Evolutionary conservation across 2,888 invertebrate species (phyloP), one percentile per base, ranked within the genome.

Genomic region (Tromatobia lineatoria): DNA sequence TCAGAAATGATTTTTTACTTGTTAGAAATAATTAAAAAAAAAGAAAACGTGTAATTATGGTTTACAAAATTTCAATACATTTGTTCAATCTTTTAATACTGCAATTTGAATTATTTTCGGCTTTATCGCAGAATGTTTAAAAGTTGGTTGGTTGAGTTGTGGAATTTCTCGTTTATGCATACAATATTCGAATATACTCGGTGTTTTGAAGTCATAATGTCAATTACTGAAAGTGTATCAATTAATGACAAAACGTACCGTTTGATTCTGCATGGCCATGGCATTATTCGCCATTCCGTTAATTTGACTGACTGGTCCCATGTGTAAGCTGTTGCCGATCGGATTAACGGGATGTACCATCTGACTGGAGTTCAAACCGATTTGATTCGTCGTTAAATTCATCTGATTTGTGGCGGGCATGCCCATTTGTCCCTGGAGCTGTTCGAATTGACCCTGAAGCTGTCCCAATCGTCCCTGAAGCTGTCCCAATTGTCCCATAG

Each of bases 181-280:
- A 7, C 34, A 38, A 8, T 38, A 38, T 38, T 38, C 34, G 10
- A 38, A 38, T 38, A 10, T 38, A 38, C 10, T 38, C 10, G 0
- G 10, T 8, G 1, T 38, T 38, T 38, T 38, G 38, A 10, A 57
- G 25, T 29, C 15, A 3, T n/a, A 23, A 38, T 20, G 52, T 15
- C 18, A 18, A 50, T 7, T 50, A 50, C n/a, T n/a, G n/a, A 1
- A 1, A 50, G n/a, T 50, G 8, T n/a, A 52, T n/a, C 20, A 54
- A 23, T 11, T 10, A 38, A 67, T 25, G 3, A 45, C 25, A 20
- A 45, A 45, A 88, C 82, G 25, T 89, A 93, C 93, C 92, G 91
- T 92, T 90, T 91, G 92, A 79, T 90, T 88, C 75, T 90, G 91
- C 89, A 93, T 90, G 25, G 89, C 66, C 82, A 92, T 88, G 13